phyloP scores from a whole-genome alignment of 2,113 vertebrate species.

The Megaleporinus macrocephalus region DNA sequence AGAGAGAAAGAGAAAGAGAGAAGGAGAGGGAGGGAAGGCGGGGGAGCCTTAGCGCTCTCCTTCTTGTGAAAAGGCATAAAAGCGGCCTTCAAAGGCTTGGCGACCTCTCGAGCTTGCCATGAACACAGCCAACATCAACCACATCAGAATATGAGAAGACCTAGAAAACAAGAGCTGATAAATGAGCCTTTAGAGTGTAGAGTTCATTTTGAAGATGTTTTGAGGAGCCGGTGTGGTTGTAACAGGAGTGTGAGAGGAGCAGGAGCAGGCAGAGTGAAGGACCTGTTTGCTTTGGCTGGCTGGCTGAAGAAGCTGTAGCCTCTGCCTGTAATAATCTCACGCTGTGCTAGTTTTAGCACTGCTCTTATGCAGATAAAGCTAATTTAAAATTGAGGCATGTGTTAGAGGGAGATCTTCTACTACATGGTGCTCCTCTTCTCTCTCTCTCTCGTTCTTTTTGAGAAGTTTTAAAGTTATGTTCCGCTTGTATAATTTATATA shows the following conservation, averaged over 20 bases:
- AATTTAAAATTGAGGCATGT: background rate
- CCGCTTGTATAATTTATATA: background rate
- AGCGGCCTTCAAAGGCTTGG: slow-evolving; percentile 18
- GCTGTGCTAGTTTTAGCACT: slow-evolving; percentile 30
- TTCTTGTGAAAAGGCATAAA: slow-evolving; percentile 4
- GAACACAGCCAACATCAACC: slow-evolving; percentile 13
- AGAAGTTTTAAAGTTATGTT: background rate
- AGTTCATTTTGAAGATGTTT: slow-evolving; percentile 13
- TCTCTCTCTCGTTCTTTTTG: background rate
- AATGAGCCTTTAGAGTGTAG: background rate
- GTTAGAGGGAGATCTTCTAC: background rate
- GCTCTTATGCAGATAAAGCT: slow-evolving; percentile 16
- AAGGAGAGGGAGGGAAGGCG: no score
- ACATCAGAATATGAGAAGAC: slow-evolving; percentile 4
- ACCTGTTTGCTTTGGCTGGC: slow-evolving; percentile 45
- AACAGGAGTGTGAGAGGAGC: slow-evolving; percentile 16
- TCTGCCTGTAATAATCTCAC: slow-evolving; percentile 17
- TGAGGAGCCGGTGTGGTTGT: slow-evolving; percentile 8
- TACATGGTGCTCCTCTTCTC: background rate
- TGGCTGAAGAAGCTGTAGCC: slow-evolving; percentile 15
- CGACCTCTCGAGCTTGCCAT: background rate
- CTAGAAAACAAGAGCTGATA: slow-evolving; percentile 10
- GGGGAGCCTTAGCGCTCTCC: background rate
- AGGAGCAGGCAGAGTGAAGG: background rate
- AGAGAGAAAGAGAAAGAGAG: no score